Base-by-base conservation (phyloP, 2,113 vertebrate genomes). In the Lagopus leucura region DNA sequence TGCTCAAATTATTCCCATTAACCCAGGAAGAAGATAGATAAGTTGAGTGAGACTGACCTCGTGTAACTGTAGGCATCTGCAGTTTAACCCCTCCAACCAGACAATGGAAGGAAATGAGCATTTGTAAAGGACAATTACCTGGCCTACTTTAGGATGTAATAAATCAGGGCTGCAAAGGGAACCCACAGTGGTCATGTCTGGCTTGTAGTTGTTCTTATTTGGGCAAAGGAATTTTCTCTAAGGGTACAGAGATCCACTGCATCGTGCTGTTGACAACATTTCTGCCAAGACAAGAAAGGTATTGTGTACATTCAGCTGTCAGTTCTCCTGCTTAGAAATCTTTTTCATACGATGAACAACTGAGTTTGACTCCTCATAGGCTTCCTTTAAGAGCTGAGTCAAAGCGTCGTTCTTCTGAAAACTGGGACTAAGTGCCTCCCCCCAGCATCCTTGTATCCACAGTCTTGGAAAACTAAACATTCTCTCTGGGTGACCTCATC, bases 311-410 rank as follows among this genome's bases (percentile, higher is more conserved):
- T 81, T 54, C 54, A 84, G 40, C 63, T 48, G 30, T 32, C 66
- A 69, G 38, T 82, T 90, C 85, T 90, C 64, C 85, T 34, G 82
- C 34, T 88, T 50, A 43, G 50, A 64, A 92, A 82, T 85, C 75
- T 54, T 94, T 60, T 66, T 74, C 50, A 42, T 78, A 85, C 90
- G 78, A 12, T 11, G 86, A 90, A 78, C 47, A 86, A 89, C n/a
- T 54, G 72, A 70, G 28, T 86, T n/a, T 66, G 43, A 38, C 61
- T 70, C 12, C 18, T 78, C 63, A 22, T 2, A 1, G 16, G 4
- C 34, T 94, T 89, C 48, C 65, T 69, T 82, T 64, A 76, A 72
- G 20, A 91, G 47, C 10, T 89, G 63, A 65, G 63, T 42, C 82
- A 89, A 84, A 89, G 19, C 24, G 63, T 73, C 58, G 58, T 70